Conservation (phyloP, 2,888 invertebrate genomes). For the Pardosa pseudoannulata region DNA sequence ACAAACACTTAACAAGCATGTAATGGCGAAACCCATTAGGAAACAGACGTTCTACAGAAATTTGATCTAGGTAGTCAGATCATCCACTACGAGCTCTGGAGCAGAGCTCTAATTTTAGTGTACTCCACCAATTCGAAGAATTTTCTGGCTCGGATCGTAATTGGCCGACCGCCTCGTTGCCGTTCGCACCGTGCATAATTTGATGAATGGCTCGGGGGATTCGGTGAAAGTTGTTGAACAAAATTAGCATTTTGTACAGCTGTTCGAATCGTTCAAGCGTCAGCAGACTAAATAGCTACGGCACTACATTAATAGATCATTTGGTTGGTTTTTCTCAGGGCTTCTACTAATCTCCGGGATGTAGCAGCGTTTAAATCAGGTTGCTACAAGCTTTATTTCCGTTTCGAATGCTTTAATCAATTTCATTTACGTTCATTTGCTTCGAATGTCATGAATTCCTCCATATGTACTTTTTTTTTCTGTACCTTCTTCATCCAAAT, state of each 20-base stretch:
- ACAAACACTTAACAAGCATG: slow-evolving; percentile 58
- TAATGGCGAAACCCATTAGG: slow-evolving; percentile 61
- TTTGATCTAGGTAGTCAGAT: slow-evolving; percentile 42
- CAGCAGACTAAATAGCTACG: slow-evolving; percentile 61
- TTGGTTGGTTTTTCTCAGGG: neutral
- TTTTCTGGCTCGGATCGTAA: slow-evolving; percentile 54
- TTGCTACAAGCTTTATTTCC: neutral
- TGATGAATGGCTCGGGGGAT: slow-evolving; percentile 67
- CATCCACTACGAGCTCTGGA: slow-evolving; percentile 17
- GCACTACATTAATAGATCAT: slow-evolving; percentile 49
- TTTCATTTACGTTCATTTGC: neutral
- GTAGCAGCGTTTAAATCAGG: slow-evolving; percentile 4
- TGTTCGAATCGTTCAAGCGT: slow-evolving; percentile 57
- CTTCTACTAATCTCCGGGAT: neutral
- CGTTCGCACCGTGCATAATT: slow-evolving; percentile 69
- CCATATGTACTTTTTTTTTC: too few relatives aligned
- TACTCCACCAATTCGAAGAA: slow-evolving; percentile 59
- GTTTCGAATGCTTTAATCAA: neutral
- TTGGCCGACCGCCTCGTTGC: slow-evolving; percentile 63
- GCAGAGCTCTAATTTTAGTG: slow-evolving; percentile 62
- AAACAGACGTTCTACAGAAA: slow-evolving; percentile 39
- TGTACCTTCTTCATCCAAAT: too few relatives aligned
- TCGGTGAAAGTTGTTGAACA: slow-evolving; percentile 52
- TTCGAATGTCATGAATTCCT: too few relatives aligned
- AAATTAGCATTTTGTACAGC: slow-evolving; percentile 67